Percentiles rank a stretch among this genome's conserved stretches.
These are phyloP conservation scores for Drosophila mauritiana DNA, from an alignment of 1,140 invertebrate genomes.

Conservation along the genomic window DNA sequence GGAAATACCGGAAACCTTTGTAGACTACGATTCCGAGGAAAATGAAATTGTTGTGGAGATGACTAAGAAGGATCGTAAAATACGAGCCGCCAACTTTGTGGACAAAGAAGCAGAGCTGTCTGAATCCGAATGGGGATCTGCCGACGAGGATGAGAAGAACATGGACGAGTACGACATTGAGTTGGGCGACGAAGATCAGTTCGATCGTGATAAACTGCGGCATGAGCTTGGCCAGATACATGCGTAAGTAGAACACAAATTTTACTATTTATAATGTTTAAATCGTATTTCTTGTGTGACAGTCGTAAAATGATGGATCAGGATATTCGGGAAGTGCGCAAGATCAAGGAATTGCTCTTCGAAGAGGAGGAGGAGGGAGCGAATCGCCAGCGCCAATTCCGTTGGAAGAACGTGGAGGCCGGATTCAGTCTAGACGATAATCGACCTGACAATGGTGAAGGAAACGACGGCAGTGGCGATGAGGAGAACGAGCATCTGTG, in stretches of 20 bases:
- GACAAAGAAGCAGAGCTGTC: slow-evolving; percentile 94
- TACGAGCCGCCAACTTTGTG: slow-evolving; percentile 88
- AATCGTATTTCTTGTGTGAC: slow-evolving; percentile 18
- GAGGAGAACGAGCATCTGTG: slow-evolving; percentile 88
- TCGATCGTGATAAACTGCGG: slow-evolving; percentile 88
- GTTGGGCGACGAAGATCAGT: slow-evolving; percentile 89
- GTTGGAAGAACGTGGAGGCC: slow-evolving; percentile 90
- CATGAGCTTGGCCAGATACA: slow-evolving; percentile 88
- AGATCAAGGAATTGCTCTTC: slow-evolving; percentile 91
- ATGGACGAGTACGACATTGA: slow-evolving; percentile 89
- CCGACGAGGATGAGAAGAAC: slow-evolving; percentile 90
- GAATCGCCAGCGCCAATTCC: slow-evolving; percentile 90
- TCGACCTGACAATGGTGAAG: slow-evolving; percentile 83
- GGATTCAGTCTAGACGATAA: slow-evolving; percentile 75
- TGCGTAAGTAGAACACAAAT: slow-evolving; percentile 84
- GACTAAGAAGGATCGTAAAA: slow-evolving; percentile 85
- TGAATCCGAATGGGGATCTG: slow-evolving; percentile 91
- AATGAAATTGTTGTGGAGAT: slow-evolving; percentile 86
- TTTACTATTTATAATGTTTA: background rate
- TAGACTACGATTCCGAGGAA: slow-evolving; percentile 90
- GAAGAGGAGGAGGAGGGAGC: slow-evolving; percentile 91
- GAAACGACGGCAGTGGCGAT: slow-evolving; percentile 86
- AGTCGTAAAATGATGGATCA: slow-evolving; percentile 90
- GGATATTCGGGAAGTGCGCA: slow-evolving; percentile 90
- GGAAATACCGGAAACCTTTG: slow-evolving; percentile 85